Evolutionary conservation across 2,113 vertebrate genomes (phyloP).

Genomic region (Sylvietta virens): DNA sequence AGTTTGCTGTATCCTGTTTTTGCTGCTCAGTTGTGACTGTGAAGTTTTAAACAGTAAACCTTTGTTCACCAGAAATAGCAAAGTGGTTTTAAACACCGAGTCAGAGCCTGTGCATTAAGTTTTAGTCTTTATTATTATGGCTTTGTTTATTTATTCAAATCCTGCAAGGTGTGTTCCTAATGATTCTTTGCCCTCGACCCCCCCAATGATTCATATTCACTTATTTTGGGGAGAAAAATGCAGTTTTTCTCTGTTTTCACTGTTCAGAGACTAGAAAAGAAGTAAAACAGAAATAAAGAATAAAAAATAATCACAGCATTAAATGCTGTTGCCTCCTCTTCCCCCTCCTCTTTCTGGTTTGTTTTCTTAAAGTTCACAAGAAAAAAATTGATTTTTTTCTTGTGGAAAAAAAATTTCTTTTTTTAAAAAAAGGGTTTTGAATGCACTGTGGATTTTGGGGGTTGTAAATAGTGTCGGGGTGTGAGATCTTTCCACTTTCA

Average conservation of each 20-base stretch:
- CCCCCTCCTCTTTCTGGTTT: neutral
- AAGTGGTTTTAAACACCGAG: neutral
- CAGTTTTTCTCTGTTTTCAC: neutral
- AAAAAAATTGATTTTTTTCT: neutral
- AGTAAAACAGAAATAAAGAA: neutral
- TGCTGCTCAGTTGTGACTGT: conserved; percentile 41
- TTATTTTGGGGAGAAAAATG: neutral
- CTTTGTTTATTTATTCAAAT: neutral
- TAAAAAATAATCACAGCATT: neutral
- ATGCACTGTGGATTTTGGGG: neutral
- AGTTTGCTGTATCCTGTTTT: conserved; percentile 46
- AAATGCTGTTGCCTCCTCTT: neutral
- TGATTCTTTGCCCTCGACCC: neutral
- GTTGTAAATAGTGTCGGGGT: neutral
- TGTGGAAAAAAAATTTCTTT: neutral
- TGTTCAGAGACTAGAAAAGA: neutral
- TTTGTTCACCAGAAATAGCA: conserved; percentile 34
- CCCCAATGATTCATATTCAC: neutral
- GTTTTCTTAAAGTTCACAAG: neutral
- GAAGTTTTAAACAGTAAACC: conserved; percentile 53
- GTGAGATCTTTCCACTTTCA: neutral
- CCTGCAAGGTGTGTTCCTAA: neutral
- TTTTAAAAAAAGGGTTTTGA: neutral
- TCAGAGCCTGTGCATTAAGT: neutral
- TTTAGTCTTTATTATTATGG: neutral